Evolutionary conservation across 2,797 vertebrate species (phyloP), one percentile per base, ranked within the genome.

Genomic region (Parambassis ranga): DNA sequence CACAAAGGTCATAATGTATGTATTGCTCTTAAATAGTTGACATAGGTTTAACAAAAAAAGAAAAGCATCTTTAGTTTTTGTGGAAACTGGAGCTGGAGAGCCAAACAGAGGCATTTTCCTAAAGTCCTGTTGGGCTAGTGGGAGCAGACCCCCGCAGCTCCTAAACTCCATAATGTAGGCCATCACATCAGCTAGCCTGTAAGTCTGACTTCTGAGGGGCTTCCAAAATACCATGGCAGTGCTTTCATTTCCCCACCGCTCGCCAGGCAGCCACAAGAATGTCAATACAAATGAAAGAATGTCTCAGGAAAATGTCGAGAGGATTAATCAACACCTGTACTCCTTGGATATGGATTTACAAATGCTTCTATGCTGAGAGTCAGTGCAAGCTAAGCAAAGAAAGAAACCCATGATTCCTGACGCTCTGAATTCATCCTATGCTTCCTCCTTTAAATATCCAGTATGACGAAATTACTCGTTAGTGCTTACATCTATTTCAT

Each of bases 271-370:
- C 70, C 57, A 10, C 68, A 85, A 83, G 83, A 92, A 91, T 86
- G 87, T 90, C 90, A 91, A 85, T 58, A 79, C 52, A 66, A 82
- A 74, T 77, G 81, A 86, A 83, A 89, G 84, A 89, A 88, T 70
- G 83, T 90, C 87, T 84, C 58, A 7, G 67, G 86, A 87, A 90
- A 92, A 91, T 90, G 90, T 91, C 82, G 72, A 76, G 70, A 65
- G 89, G 91, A 92, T 92, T 92, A 91, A 91, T 85, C 82, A 84
- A 83, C 92, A 92, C 87, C 90, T 92, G 90, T 82, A 82, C 82
- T 71, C 87, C 38, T 65, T 90, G 94, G 91, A 93, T 92, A 90
- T 92, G 93, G 94, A 92, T 92, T 88, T 90, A 79, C 71, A 87
- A 87, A 90, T 68, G 73, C 68, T 71, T 77, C 46, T 23, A 65